Evolutionary conservation across 2,888 invertebrate genomes (phyloP), one percentile per base, ranked within the genome.

Genomic region (Heteromyza rotundicornis): DNA sequence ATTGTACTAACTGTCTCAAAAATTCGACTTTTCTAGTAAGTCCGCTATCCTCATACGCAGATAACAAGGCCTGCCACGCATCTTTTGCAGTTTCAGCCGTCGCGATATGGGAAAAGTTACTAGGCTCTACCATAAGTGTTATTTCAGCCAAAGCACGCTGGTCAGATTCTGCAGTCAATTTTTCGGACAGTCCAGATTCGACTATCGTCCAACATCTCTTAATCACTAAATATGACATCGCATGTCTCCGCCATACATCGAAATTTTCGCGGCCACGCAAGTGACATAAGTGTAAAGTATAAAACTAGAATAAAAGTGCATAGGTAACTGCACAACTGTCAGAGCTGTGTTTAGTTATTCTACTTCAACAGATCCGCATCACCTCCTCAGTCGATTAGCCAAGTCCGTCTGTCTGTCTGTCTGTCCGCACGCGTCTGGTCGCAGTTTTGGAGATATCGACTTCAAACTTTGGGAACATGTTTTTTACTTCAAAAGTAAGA

Each of bases 221-320:
- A 27, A 67, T 58, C 1, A 69, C n/a, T n/a, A n/a, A 58, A 44
- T 62, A 67, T 2, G 68, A 69, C 24, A 66, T 63, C 35, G 63
- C 63, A 36, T 64, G 55, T 32, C 78, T 82, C 77, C 67, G 79
- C 80, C 72, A 78, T 56, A 22, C 54, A 51, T 69, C 66, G 40
- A 65, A 64, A 47, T 68, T 70, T 36, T 69, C 68, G 17, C 67
- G 66, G 10, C 65, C 65, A 32, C 52, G 57, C 22, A 66, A 49
- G n/a, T n/a, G n/a, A n/a, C n/a, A n/a, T n/a, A n/a, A n/a, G n/a
- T n/a, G n/a, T n/a, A n/a, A n/a, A n/a, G n/a, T n/a, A n/a, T n/a
- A n/a, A n/a, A n/a, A n/a, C n/a, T n/a, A n/a, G n/a, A n/a, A n/a
- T n/a, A n/a, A n/a, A n/a, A n/a, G n/a, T n/a, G n/a, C n/a, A n/a